Conservation (phyloP, 2,888 invertebrate species). For the Argynnis bischoffii region DNA sequence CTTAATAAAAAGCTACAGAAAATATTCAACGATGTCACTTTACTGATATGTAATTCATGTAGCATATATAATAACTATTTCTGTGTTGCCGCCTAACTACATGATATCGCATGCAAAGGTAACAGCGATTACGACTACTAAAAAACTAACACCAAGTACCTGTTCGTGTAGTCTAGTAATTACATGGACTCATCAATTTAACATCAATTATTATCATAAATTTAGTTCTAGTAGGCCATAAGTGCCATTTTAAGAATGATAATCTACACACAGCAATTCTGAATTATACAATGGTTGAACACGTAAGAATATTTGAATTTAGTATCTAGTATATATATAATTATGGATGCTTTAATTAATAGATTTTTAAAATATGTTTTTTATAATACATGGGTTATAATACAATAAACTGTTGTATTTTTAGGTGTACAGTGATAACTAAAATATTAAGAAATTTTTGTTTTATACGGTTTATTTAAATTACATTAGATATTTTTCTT, state of each 20-base stretch:
- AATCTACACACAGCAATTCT: constrained; percentile 22
- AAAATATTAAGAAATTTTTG: constrained; percentile 9
- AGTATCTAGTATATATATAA: constrained; percentile 7
- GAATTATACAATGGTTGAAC: constrained; percentile 17
- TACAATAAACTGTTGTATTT: constrained; percentile 6
- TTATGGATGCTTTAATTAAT: background rate
- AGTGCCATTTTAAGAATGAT: constrained; percentile 39
- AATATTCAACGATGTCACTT: constrained; percentile 16
- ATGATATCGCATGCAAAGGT: constrained; percentile 55
- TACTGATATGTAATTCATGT: constrained; percentile 66
- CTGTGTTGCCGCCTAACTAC: constrained; percentile 25
- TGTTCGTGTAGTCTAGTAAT: constrained; percentile 60
- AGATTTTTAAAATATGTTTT: background rate
- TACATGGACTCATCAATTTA: constrained; percentile 60
- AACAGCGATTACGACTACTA: constrained; percentile 58
- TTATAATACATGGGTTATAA: background rate
- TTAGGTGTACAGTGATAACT: constrained; percentile 10
- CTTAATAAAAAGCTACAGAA: constrained; percentile 21
- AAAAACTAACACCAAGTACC: constrained; percentile 73
- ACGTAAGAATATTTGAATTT: constrained; percentile 19
- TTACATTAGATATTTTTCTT: background rate
- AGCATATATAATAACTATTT: constrained; percentile 19
- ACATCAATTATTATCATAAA: constrained; percentile 44
- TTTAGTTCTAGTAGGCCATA: constrained; percentile 65
- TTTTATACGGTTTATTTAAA: constrained; percentile 15